A percentile compares a stretch with the other conserved stretches of the same genome.
phyloP scores from a whole-genome alignment of 2,888 invertebrate genomes.

The Acronicta aceris region DNA sequence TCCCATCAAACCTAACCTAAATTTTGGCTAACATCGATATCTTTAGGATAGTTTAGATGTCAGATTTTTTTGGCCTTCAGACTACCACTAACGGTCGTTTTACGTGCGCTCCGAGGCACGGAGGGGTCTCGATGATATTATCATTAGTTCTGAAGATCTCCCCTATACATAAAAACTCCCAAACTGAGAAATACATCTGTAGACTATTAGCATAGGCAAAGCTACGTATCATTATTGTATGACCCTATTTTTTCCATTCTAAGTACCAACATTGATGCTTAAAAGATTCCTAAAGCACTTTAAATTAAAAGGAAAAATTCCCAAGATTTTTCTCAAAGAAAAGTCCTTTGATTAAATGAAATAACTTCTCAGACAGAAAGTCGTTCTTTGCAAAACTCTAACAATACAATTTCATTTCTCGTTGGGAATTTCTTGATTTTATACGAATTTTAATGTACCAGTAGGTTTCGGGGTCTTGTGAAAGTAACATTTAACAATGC shows the following conservation, averaged over 20 bases:
- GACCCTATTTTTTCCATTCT: neutral
- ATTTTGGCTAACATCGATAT: too few relatives aligned
- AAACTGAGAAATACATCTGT: too few relatives aligned
- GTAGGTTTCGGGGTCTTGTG: neutral
- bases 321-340: neutral
- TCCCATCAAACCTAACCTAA: too few relatives aligned
- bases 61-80: too few relatives aligned
- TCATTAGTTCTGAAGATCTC: too few relatives aligned
- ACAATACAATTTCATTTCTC: neutral
- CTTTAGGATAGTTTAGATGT: too few relatives aligned
- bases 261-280: neutral
- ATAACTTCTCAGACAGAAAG: slow-evolving; percentile 12
- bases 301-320: neutral
- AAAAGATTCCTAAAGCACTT: neutral
- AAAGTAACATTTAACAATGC: neutral
- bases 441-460: neutral
- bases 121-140: too few relatives aligned
- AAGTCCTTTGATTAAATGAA: neutral
- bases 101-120: too few relatives aligned
- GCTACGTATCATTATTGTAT: neutral
- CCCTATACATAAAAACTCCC: too few relatives aligned
- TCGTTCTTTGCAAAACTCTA: neutral
- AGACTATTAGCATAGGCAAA: too few relatives aligned
- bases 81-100: too few relatives aligned
- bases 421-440: slow-evolving; percentile 8